phyloP scores from a whole-genome alignment of 2,888 invertebrate genomes.

The Amblyteles armatorius region DNA sequence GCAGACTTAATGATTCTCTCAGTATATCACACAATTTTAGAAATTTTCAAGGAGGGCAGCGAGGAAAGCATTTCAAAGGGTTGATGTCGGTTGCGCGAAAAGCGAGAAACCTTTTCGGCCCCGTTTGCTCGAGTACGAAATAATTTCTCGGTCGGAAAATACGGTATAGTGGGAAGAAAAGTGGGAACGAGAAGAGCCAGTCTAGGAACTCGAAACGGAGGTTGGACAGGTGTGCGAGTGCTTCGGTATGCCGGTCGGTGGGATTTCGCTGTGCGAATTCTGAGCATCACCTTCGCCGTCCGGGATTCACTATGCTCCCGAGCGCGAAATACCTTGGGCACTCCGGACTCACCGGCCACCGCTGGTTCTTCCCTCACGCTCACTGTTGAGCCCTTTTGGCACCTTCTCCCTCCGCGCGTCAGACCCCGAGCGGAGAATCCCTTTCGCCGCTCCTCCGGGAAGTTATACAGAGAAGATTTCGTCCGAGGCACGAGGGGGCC shows the following conservation, averaged over 20 bases:
- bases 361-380: constrained; percentile 41
- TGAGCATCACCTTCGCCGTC: constrained; percentile 28
- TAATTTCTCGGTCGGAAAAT: background rate
- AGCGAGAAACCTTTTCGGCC: background rate
- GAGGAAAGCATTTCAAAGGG: no score
- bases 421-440: constrained; percentile 45
- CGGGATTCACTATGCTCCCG: constrained; percentile 22
- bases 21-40: no score
- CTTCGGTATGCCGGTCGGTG: background rate
- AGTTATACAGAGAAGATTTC: constrained; percentile 21
- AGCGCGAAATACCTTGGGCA: constrained; percentile 48
- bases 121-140: no score
- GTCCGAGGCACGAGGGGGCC: background rate
- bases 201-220: constrained; percentile 5
- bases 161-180: background rate
- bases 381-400: constrained; percentile 60
- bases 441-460: constrained; percentile 47
- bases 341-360: constrained; percentile 28
- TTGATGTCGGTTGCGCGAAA: no score
- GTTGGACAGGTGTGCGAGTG: constrained; percentile 36
- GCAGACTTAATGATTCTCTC: no score
- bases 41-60: no score
- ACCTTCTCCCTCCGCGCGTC: constrained; percentile 50
- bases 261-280: constrained; percentile 25
- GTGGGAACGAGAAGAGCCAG: background rate